phyloP scores from a whole-genome alignment of 2,113 vertebrate genomes.

The Panthera uncia region DNA sequence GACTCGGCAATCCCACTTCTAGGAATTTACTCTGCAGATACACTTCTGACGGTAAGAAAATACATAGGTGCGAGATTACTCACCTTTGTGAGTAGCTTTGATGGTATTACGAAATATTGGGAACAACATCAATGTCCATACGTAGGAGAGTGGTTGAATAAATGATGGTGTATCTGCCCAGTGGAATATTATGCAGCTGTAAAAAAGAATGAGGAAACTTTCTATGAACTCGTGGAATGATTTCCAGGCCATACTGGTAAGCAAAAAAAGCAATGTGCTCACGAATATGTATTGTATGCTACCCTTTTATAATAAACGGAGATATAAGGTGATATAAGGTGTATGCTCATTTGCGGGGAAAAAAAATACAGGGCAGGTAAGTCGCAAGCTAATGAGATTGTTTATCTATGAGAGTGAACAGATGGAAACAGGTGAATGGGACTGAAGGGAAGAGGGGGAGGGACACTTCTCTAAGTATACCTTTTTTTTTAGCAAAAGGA shows the following conservation, averaged over 20 bases:
- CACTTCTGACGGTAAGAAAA: neutral
- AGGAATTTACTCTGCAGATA: neutral
- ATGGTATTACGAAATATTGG: neutral
- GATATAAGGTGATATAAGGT: neutral
- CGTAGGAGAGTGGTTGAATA: neutral
- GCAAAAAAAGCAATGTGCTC: neutral
- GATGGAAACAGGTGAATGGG: neutral
- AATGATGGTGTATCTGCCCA: neutral
- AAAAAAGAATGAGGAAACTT: neutral
- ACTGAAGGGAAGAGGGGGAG: neutral
- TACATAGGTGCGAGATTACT: neutral
- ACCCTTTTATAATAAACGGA: neutral
- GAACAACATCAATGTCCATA: neutral
- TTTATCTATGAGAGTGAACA: neutral
- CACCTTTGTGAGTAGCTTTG: neutral
- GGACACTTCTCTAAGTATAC: neutral
- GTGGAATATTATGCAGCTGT: neutral
- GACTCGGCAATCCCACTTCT: neutral
- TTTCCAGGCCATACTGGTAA: neutral
- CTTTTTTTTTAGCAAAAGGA: neutral
- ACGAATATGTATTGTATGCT: neutral
- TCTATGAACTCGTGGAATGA: neutral
- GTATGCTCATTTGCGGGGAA: neutral
- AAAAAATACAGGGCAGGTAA: neutral
- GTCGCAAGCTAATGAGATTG: neutral